Conservation (phyloP, 1,140 invertebrate species). For the Macrosteles quadrilineatus region DNA sequence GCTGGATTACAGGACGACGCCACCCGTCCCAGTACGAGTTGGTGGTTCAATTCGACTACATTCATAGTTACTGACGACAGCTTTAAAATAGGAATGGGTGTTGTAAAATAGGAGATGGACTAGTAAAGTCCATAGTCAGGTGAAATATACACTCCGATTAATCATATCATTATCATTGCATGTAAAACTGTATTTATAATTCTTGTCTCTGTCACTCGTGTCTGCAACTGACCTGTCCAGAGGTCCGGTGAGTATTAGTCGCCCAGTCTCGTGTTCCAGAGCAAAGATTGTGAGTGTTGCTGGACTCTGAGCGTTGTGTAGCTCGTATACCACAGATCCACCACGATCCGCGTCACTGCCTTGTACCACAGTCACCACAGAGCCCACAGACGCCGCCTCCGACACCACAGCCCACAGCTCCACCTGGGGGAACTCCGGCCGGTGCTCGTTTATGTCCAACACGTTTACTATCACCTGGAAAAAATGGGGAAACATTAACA, state of each 20-base stretch:
- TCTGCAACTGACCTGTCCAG: constrained; percentile 60
- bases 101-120: too few relatives aligned
- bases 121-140: too few relatives aligned
- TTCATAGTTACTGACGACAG: too few relatives aligned
- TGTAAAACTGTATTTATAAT: too few relatives aligned
- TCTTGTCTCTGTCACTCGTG: too few relatives aligned
- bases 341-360: constrained; percentile 69
- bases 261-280: constrained; percentile 73
- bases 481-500: constrained; percentile 16
- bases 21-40: too few relatives aligned
- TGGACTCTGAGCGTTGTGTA: constrained; percentile 73
- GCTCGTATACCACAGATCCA: constrained; percentile 70
- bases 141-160: too few relatives aligned
- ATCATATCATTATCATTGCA: too few relatives aligned
- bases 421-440: constrained; percentile 70
- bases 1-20: too few relatives aligned
- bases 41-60: too few relatives aligned
- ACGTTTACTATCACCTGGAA: constrained; percentile 66
- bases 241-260: constrained; percentile 64
- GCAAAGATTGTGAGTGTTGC: constrained; percentile 72
- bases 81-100: too few relatives aligned
- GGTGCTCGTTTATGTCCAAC: constrained; percentile 78
- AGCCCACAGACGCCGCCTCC: constrained; percentile 64
- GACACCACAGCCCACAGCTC: constrained; percentile 65
- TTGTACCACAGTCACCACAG: constrained; percentile 62